Evolutionary conservation across 2,888 invertebrate species (phyloP), one percentile per base, ranked within the genome.

Genomic region (Cataglyphis altisquamis): DNA sequence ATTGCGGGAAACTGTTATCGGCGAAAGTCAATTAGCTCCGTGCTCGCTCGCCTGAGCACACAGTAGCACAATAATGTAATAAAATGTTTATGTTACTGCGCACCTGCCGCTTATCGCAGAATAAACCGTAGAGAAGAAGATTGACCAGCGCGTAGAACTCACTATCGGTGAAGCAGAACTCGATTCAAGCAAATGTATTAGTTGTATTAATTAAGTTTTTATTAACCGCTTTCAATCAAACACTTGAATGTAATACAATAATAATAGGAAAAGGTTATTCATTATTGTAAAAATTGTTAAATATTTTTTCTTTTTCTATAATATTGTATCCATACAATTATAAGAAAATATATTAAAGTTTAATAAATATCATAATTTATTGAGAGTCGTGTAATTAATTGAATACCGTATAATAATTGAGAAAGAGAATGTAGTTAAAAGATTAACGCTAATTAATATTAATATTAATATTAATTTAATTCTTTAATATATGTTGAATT

Each of bases 21-120:
- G 55, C 45, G 66, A 82, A 82, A 82, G 82, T 82, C 82, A 82
- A 82, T 82, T 82, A 82, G 78, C 41, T 75, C 57, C 57, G 64
- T 77, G 72, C 77, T 60, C 78, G 63, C 36, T 57, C 63, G 32
- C 29, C 66, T 57, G 55, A 82, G 60, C 63, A 77, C 39, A 73
- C 45, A 77, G 41, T 25, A 15, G 52, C 32, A 41, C 77, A 77
- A 82, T 82, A 82, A 82, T 77, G 66, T 66, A 82, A 82, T 82
- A 82, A 82, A 78, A 82, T 82, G 78, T 82, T 82, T 82, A 82
- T 82, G 78, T 66, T 57, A 67, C 66, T 66, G 78, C 66, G 25
- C 75, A 77, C 66, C 82, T 77, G 80, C 66, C 78, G 82, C 60
- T 82, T 82, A 82, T 67, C 57, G 66, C 66, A 25, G 36, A 66